A percentile compares a stretch with the other conserved stretches of the same genome.
phyloP scores from a whole-genome alignment of 2,797 vertebrate species.

The Sitta carolinensis region DNA sequence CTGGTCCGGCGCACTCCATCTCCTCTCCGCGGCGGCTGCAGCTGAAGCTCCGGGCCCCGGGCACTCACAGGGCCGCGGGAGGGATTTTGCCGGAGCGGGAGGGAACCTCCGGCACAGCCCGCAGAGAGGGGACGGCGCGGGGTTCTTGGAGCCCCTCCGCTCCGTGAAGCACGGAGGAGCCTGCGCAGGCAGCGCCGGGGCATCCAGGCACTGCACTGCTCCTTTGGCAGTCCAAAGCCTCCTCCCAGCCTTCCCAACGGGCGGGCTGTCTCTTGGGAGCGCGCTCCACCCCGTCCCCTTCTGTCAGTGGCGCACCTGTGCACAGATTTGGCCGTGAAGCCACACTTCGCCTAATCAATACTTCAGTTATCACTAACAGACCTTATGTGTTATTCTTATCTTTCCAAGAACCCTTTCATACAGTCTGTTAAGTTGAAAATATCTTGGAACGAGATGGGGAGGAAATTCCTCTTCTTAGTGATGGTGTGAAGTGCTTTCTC shows the following conservation, averaged over 20 bases:
- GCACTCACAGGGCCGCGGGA: fast-evolving
- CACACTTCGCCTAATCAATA: neutral
- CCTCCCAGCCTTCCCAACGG: fast-evolving
- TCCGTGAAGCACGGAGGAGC: fast-evolving
- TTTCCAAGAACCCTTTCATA: neutral
- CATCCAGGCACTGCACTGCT: neutral
- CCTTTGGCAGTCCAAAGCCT: neutral
- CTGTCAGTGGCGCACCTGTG: fast-evolving
- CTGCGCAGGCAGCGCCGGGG: fast-evolving
- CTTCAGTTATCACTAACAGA: too few relatives aligned
- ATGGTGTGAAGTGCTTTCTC: neutral
- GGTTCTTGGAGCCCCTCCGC: fast-evolving
- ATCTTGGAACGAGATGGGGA: neutral
- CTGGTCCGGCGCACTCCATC: neutral
- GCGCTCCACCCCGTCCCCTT: fast-evolving
- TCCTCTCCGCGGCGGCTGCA: fast-evolving
- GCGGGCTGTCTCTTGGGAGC: neutral
- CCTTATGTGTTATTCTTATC: neutral
- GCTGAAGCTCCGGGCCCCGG: fast-evolving
- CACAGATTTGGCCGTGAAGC: neutral
- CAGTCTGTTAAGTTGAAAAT: neutral
- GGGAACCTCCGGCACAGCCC: too few relatives aligned
- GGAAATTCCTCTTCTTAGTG: neutral
- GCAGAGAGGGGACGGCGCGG: fast-evolving
- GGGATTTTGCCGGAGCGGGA: fast-evolving